Percentiles rank a stretch among this genome's conserved stretches.
phyloP scores from a whole-genome alignment of 2,888 invertebrate species.

The Latrodectus hesperus region DNA sequence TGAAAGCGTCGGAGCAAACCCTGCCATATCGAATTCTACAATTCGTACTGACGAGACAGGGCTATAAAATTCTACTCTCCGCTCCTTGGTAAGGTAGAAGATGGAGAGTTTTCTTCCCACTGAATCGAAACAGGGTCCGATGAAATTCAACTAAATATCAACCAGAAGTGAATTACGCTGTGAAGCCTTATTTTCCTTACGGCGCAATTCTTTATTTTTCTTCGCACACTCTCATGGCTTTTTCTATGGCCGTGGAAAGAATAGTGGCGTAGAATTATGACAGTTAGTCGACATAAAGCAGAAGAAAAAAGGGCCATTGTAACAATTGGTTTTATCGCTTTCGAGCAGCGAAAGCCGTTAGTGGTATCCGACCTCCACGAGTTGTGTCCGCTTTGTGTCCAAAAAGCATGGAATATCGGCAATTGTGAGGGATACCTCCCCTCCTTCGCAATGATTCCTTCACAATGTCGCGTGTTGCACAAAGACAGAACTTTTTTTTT shows the following conservation, averaged over 20 bases:
- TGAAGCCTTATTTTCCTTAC: conserved; percentile 59
- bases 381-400: conserved; percentile 32
- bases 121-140: conserved; percentile 37
- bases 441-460: conserved; percentile 18
- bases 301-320: conserved; percentile 45
- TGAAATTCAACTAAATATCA: conserved; percentile 66
- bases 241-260: conserved; percentile 59
- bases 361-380: conserved; percentile 57
- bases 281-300: conserved; percentile 59
- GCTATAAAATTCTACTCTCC: conserved; percentile 61
- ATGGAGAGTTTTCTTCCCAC: conserved; percentile 37
- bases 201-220: conserved; percentile 8
- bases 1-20: conserved; percentile 32
- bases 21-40: conserved; percentile 67
- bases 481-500: conserved; percentile 59
- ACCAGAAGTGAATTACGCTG: conserved; percentile 50
- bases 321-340: conserved; percentile 67
- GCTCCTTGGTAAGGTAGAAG: conserved; percentile 36
- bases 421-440: conserved; percentile 35
- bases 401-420: conserved; percentile 64
- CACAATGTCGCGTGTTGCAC: conserved; percentile 66
- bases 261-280: conserved; percentile 55
- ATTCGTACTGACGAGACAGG: conserved; percentile 60
- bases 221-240: conserved; percentile 31
- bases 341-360: conserved; percentile 66